Conservation (phyloP, 2,113 vertebrate genomes). For the Zosterops japonicus region DNA sequence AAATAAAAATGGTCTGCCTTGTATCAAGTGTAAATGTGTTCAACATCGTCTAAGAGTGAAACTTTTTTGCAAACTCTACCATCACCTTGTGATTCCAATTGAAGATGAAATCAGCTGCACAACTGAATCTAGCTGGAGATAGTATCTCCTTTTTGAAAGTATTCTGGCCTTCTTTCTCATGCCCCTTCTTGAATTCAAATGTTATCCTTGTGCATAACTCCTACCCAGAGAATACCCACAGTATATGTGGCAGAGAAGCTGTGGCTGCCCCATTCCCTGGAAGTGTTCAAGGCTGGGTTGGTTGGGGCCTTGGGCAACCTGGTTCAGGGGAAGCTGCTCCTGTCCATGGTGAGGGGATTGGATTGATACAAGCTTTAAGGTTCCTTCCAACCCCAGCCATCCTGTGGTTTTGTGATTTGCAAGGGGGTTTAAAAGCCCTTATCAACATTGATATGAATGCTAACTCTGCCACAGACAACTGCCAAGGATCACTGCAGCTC, state of each 20-base stretch:
- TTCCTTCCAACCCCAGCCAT: neutral
- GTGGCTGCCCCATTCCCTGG: neutral
- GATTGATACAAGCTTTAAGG: neutral
- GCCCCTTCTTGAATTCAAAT: neutral
- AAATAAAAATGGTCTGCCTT: neutral
- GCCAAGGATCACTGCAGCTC: neutral
- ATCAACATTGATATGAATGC: neutral
- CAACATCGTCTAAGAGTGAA: accelerated
- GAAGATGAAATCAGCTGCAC: neutral
- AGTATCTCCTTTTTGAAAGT: neutral
- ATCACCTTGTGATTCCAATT: neutral
- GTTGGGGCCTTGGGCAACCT: neutral
- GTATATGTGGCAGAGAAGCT: neutral
- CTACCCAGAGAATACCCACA: neutral
- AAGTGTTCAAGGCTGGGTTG: neutral
- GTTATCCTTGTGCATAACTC: neutral
- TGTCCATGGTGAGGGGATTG: neutral
- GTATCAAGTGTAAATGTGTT: accelerated
- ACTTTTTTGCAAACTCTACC: neutral
- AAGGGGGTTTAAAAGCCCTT: neutral
- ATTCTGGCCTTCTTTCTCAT: neutral
- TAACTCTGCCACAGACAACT: neutral
- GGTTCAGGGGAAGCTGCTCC: neutral
- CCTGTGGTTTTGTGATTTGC: neutral
- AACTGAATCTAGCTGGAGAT: neutral